Percentiles rank a stretch among this genome's conserved stretches.
phyloP scores from a whole-genome alignment of 1,140 invertebrate genomes.

The Daktulosphaira vitifoliae region DNA sequence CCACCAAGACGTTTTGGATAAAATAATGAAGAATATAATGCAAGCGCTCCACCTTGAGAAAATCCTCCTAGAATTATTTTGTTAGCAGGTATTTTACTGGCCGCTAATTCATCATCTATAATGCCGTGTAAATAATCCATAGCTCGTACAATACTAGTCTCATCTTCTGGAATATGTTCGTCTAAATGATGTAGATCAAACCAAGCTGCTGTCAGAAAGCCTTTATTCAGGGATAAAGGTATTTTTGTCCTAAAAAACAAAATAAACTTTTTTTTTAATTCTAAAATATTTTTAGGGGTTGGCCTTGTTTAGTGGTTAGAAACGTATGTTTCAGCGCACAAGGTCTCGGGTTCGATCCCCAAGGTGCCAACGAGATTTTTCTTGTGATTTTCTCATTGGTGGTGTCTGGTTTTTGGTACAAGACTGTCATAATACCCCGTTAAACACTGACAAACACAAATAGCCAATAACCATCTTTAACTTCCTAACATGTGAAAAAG shows the following conservation, averaged over 20 bases:
- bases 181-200: conserved; percentile 85
- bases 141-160: conserved; percentile 71
- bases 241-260: conserved; percentile 56
- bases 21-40: conserved; percentile 79
- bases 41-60: conserved; percentile 85
- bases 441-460: no score
- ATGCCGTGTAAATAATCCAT: conserved; percentile 67
- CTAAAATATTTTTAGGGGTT: no score
- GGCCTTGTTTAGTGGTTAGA: no score
- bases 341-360: no score
- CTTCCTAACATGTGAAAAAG: no score
- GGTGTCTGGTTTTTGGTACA: no score
- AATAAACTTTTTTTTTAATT: no score
- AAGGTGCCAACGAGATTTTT: no score
- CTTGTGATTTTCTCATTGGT: no score
- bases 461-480: no score
- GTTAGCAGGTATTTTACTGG: conserved; percentile 64
- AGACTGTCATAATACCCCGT: no score
- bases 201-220: conserved; percentile 92
- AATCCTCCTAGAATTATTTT: conserved; percentile 72
- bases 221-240: conserved; percentile 85
- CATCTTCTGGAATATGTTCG: conserved; percentile 79
- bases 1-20: conserved; percentile 74
- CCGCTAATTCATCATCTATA: conserved; percentile 69
- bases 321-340: no score